Evolutionary conservation across 1,140 invertebrate species (phyloP).

Genomic region (Galendromus occidentalis): DNA sequence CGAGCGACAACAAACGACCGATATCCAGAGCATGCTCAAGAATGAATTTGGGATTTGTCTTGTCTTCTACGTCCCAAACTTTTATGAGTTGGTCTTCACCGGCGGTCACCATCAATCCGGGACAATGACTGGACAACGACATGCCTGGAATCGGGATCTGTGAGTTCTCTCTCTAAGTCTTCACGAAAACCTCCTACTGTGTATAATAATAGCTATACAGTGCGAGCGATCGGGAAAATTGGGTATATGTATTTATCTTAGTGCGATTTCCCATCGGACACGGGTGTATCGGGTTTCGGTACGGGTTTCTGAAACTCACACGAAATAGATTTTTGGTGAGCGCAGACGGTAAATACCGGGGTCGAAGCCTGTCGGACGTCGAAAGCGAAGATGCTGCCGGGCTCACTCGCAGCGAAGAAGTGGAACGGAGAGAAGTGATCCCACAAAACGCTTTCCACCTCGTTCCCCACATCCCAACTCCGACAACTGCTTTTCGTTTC

Average conservation of each 20-base stretch:
- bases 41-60: slow-evolving; percentile 26
- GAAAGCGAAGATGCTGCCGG: slow-evolving; percentile 53
- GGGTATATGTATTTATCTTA: no score
- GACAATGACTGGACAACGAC: slow-evolving; percentile 41
- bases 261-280: no score
- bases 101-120: slow-evolving; percentile 46
- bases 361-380: slow-evolving; percentile 46
- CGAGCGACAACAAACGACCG: slow-evolving; percentile 37
- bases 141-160: slow-evolving; percentile 33
- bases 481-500: slow-evolving; percentile 36
- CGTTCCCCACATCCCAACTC: slow-evolving; percentile 47
- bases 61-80: slow-evolving; percentile 46
- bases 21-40: slow-evolving; percentile 24
- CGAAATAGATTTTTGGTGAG: slow-evolving; percentile 59
- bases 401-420: slow-evolving; percentile 54
- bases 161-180: no score
- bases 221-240: no score
- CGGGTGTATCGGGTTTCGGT: no score
- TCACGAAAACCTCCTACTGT: no score
- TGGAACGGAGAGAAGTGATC: slow-evolving; percentile 47
- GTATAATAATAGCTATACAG: no score
- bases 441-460: slow-evolving; percentile 77
- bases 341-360: slow-evolving; percentile 51
- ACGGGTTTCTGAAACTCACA: slow-evolving; percentile 30
- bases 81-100: slow-evolving; percentile 51